Percentiles rank a stretch among this genome's conserved stretches.
Conservation (phyloP, 1,140 invertebrate species). For the Heliconius congener region DNA sequence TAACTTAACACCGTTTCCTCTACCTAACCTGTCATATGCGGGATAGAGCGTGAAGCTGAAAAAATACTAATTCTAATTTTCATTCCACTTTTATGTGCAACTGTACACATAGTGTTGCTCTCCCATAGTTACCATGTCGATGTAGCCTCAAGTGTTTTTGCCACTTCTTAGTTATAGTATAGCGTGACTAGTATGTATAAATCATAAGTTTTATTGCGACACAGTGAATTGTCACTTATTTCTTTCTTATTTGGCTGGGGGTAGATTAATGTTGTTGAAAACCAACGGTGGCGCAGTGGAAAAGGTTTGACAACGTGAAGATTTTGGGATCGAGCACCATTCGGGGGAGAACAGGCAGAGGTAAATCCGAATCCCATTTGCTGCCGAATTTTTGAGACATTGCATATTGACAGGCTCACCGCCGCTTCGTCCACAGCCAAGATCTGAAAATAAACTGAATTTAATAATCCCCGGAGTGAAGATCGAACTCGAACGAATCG, state of each 20-base stretch:
- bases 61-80: neutral
- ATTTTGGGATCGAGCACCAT: too few relatives aligned
- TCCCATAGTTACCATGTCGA: neutral
- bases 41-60: neutral
- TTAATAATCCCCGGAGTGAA: too few relatives aligned
- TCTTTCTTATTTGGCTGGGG: neutral
- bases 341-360: too few relatives aligned
- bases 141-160: slow-evolving; percentile 13
- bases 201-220: slow-evolving; percentile 9
- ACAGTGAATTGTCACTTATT: slow-evolving; percentile 3
- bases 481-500: too few relatives aligned
- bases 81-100: neutral
- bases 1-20: neutral
- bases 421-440: too few relatives aligned
- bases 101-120: neutral
- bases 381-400: too few relatives aligned
- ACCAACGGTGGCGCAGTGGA: too few relatives aligned
- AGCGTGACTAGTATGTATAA: slow-evolving; percentile 1
- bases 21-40: neutral
- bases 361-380: too few relatives aligned
- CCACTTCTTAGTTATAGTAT: neutral
- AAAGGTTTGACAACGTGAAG: too few relatives aligned
- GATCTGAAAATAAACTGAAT: too few relatives aligned
- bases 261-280: too few relatives aligned
- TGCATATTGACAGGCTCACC: too few relatives aligned